A percentile compares a stretch with the other conserved stretches of the same genome.
These are phyloP conservation scores for Machaerirhynchus nigripectus DNA, from an alignment of 2,113 vertebrate genomes.

Conservation along the genomic window DNA sequence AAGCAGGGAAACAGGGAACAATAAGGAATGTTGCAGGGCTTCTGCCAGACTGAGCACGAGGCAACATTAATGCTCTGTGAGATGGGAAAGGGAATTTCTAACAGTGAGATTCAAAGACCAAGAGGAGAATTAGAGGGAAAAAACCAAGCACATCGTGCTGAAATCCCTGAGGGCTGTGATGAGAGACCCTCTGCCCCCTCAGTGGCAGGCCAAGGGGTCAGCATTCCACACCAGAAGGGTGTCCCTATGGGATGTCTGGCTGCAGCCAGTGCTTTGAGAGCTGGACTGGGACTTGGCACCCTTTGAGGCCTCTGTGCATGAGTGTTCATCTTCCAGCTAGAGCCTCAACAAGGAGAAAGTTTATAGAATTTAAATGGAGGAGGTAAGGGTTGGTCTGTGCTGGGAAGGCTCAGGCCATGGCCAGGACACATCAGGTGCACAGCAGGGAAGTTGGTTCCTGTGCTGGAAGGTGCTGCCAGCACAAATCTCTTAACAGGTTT, in stretches of 20 bases:
- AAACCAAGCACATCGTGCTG: neutral
- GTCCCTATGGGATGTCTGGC: neutral
- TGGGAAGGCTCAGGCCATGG: neutral
- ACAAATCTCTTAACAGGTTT: conserved; percentile 57
- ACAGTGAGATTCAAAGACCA: neutral
- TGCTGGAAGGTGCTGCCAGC: neutral
- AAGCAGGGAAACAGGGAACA: neutral
- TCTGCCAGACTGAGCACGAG: neutral
- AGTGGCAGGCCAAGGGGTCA: neutral
- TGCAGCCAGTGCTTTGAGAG: neutral
- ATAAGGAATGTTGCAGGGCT: neutral
- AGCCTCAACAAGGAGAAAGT: neutral
- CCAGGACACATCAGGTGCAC: neutral
- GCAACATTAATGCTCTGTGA: neutral
- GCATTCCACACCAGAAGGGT: accelerated
- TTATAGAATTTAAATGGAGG: neutral
- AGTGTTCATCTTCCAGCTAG: neutral
- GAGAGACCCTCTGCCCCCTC: neutral
- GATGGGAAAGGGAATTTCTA: neutral
- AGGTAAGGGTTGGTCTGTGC: neutral
- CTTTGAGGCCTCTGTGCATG: accelerated
- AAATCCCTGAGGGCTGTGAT: neutral
- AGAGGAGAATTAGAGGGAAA: neutral
- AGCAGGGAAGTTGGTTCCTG: neutral
- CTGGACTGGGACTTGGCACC: neutral